Evolutionary conservation across 1,140 invertebrate species (phyloP).

Genomic region (Sitodiplosis mosellana): DNA sequence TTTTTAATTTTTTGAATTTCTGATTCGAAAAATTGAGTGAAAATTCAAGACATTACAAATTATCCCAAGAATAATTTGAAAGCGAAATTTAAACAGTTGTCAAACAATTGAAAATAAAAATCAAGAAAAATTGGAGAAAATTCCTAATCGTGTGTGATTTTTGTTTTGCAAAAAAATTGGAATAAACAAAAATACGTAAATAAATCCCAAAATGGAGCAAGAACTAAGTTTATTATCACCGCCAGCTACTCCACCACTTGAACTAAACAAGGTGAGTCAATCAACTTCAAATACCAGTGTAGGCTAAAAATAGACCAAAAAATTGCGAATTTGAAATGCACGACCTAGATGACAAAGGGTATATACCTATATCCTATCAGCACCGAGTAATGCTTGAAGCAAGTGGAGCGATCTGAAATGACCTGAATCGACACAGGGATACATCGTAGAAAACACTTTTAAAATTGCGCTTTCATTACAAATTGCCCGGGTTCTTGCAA

Average conservation of each 20-base stretch:
- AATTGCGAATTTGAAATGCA: not conserved
- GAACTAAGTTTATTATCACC: conserved; percentile 30
- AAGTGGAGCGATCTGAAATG: not conserved
- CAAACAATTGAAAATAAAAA: conserved; percentile 5
- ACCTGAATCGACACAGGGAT: no score
- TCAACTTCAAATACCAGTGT: conserved; percentile 4
- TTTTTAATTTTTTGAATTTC: not conserved
- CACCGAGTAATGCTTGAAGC: not conserved
- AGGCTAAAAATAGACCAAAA: conserved; percentile 6
- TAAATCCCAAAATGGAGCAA: conserved; percentile 27
- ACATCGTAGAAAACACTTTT: no score
- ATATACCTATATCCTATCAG: not conserved
- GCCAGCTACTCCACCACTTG: conserved; percentile 35
- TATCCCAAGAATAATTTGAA: conserved; percentile 3
- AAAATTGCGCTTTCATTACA: not conserved
- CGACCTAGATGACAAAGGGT: not conserved
- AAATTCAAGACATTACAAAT: not conserved
- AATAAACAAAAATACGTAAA: conserved; percentile 8
- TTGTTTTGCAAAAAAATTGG: no score
- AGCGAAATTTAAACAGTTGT: not conserved
- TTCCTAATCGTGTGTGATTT: no score
- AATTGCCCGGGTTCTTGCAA: no score
- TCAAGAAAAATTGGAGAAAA: conserved; percentile 6
- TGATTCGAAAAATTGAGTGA: not conserved
- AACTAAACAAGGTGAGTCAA: conserved; percentile 30